A percentile compares a stretch with the other conserved stretches of the same genome.
These are phyloP conservation scores for Hycleus phaleratus DNA, from an alignment of 1,140 invertebrate genomes.

Conservation along the genomic window DNA sequence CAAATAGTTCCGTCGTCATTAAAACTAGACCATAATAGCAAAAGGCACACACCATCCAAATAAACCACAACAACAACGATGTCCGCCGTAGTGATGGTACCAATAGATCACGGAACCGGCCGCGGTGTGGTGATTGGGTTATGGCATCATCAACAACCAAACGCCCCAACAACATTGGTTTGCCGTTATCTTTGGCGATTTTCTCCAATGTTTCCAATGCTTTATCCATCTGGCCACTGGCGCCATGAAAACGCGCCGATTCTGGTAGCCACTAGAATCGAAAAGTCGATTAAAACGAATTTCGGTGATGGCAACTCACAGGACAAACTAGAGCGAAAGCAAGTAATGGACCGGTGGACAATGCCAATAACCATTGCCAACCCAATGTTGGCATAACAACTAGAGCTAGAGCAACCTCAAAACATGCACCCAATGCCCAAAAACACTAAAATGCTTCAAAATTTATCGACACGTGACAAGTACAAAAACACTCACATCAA, in stretches of 20 bases:
- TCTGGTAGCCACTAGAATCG: slow-evolving; percentile 79
- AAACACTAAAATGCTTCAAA: slow-evolving; percentile 65
- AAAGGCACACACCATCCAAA: slow-evolving; percentile 92
- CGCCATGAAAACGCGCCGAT: slow-evolving; percentile 82
- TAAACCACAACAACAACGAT: slow-evolving; percentile 85
- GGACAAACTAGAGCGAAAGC: slow-evolving; percentile 74
- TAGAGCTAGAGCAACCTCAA: slow-evolving; percentile 84
- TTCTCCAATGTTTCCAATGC: slow-evolving; percentile 75
- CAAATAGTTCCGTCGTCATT: slow-evolving; percentile 91
- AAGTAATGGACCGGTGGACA: slow-evolving; percentile 81
- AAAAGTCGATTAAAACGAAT: not conserved
- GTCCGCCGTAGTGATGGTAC: slow-evolving; percentile 73
- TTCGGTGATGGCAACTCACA: slow-evolving; percentile 45
- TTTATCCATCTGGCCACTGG: slow-evolving; percentile 76
- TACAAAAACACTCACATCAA: slow-evolving; percentile 66
- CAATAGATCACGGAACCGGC: slow-evolving; percentile 68
- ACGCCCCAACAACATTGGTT: slow-evolving; percentile 79
- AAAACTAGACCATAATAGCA: slow-evolving; percentile 94
- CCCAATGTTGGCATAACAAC: slow-evolving; percentile 87
- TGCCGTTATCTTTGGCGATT: slow-evolving; percentile 80
- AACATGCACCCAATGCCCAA: slow-evolving; percentile 90
- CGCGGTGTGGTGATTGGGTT: slow-evolving; percentile 51
- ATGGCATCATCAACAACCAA: slow-evolving; percentile 72
- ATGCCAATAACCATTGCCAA: slow-evolving; percentile 81
- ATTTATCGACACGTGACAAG: slow-evolving; percentile 10